Base-by-base conservation (phyloP, 35 echinoderm and acorn worm species). In the Amphiura filiformis region DNA sequence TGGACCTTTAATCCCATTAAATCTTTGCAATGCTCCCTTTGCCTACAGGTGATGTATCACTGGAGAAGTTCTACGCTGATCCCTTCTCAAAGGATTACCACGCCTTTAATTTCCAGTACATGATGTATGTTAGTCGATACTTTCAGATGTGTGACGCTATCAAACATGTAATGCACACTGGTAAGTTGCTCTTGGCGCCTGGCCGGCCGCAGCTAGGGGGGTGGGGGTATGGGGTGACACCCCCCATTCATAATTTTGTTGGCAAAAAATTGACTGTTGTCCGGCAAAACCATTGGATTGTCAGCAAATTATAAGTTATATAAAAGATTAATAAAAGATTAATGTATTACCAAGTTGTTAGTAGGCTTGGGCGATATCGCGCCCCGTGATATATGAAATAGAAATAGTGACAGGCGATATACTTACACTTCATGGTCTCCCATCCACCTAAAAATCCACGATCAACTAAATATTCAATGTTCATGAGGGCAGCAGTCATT, bases 21-120 rank as follows among this genome's bases (percentile, higher is more conserved):
- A n/a, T n/a, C n/a, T n/a, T n/a, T n/a, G n/a, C n/a, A n/a, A n/a
- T n/a, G n/a, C n/a, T n/a, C n/a, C n/a, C n/a, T n/a, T 47, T 36
- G 13, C 11, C 35, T 37, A 38, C 64, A 99, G 96, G 96, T 52
- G 79, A 90, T 82, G 87, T 93, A 39, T 94, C 96, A 0, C 23
- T 99, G 39, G 90, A 99, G 13, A 39, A 84, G 14, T 99, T 99
- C 85, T 99, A 99, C 47, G 77, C 84, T 1, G 96, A 99, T 56
- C 96, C 96, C 35, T 88, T 87, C 39, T 93, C 89, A n/a, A 92
- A 91, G 77, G 96, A 99, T 90, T 90, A 90, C 79, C 96, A 99
- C 81, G 88, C 96, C 5, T 99, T 99, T 81, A 76, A 90, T 14
- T 90, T 99, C 22, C 96, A 99, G 88, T 77, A 92, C 79, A 78